phyloP scores from a whole-genome alignment of 2,888 invertebrate genomes.

The Sinelater perroti region DNA sequence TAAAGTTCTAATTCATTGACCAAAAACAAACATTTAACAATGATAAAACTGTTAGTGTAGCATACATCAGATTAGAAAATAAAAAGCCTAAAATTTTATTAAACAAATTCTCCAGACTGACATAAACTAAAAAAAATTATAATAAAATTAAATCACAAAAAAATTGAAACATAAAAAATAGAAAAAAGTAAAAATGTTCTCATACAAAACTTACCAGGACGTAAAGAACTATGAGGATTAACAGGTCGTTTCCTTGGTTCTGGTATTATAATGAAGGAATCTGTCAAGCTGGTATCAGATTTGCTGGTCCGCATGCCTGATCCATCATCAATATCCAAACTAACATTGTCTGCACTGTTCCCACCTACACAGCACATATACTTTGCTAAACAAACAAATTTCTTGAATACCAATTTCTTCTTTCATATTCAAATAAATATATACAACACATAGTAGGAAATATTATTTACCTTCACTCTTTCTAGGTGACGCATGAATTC shows the following conservation, averaged over 20 bases:
- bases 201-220: constrained; percentile 55
- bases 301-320: constrained; percentile 80
- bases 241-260: constrained; percentile 63
- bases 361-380: constrained; percentile 60
- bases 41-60: constrained; percentile 3
- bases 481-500: constrained; percentile 72
- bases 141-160: too few species aligned
- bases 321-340: constrained; percentile 57
- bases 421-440: constrained; percentile 2
- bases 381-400: constrained; percentile 2
- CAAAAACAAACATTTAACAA: too few species aligned
- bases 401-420: background rate
- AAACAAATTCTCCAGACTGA: too few species aligned
- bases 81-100: too few species aligned
- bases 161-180: too few species aligned
- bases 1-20: too few species aligned
- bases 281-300: constrained; percentile 89
- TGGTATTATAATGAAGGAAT: constrained; percentile 85
- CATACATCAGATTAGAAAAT: too few species aligned
- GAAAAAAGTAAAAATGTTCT: too few species aligned
- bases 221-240: constrained; percentile 56
- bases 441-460: background rate
- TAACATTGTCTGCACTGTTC: constrained; percentile 61
- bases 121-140: too few species aligned
- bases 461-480: constrained; percentile 68